phyloP scores from a whole-genome alignment of 2,888 invertebrate genomes.

The Megalurothrips usitatus region DNA sequence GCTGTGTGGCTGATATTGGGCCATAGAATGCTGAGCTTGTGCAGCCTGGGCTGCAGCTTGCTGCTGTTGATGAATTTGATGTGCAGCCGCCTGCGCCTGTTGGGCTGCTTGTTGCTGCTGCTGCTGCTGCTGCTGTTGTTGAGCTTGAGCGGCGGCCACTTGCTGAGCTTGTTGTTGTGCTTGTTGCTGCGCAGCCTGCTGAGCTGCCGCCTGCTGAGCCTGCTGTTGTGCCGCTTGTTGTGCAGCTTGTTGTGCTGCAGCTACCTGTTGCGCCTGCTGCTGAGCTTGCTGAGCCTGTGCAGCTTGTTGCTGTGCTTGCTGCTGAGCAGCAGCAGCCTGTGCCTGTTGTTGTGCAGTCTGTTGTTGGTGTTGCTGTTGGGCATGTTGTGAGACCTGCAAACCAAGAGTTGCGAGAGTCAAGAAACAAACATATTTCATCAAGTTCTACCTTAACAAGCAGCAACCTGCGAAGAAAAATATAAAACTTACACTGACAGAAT shows the following conservation, averaged over 20 bases:
- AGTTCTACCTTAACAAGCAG: background rate
- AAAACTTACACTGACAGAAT: background rate
- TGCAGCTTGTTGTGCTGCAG: background rate
- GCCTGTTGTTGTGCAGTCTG: background rate
- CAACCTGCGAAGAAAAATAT: background rate
- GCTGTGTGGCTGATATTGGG: constrained; percentile 33
- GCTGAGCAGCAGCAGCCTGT: constrained; percentile 30
- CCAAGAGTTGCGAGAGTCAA: background rate
- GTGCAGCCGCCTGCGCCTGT: constrained; percentile 36
- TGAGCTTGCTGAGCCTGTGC: constrained; percentile 12
- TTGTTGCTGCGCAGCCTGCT: constrained; percentile 32
- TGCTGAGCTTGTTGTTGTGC: constrained; percentile 29
- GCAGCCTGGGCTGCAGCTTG: constrained; percentile 31
- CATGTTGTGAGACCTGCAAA: background rate
- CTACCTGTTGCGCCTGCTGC: constrained; percentile 32
- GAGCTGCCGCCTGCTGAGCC: constrained; percentile 27
- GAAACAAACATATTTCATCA: background rate
- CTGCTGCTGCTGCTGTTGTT: constrained; percentile 33
- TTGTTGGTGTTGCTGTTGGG: constrained; percentile 5
- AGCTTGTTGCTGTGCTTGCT: constrained; percentile 27
- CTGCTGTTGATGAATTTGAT: constrained; percentile 31
- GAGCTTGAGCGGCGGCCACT: constrained; percentile 28
- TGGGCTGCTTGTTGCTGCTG: constrained; percentile 35
- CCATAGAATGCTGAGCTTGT: constrained; percentile 32
- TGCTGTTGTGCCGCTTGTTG: background rate